A percentile compares a stretch with the other conserved stretches of the same genome.
Evolutionary conservation across 2,113 vertebrate genomes (phyloP).

Genomic region (Alexandromys fortis): DNA sequence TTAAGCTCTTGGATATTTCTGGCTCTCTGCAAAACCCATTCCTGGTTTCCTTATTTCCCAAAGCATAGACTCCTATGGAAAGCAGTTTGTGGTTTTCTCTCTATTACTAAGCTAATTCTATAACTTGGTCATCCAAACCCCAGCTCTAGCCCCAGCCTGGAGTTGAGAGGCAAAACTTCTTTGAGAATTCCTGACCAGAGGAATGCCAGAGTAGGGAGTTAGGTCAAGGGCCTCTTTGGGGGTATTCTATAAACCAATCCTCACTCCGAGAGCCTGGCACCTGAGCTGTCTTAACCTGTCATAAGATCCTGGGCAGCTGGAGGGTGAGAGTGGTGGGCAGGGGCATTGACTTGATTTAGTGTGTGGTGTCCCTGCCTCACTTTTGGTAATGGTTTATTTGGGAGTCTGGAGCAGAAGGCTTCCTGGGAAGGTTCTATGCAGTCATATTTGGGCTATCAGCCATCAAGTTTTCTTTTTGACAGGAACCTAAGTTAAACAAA

Average conservation of each 20-base stretch:
- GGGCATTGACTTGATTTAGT: background rate
- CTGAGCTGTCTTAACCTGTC: background rate
- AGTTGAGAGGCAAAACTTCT: constrained; percentile 34
- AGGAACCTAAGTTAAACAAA: constrained; percentile 78
- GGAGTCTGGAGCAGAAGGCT: constrained; percentile 56
- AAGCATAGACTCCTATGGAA: constrained; percentile 14
- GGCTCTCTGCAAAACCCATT: constrained; percentile 48
- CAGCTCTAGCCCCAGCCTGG: background rate
- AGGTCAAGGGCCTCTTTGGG: background rate
- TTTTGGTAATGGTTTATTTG: constrained; percentile 22
- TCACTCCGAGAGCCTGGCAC: background rate
- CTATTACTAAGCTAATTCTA: background rate
- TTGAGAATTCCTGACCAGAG: constrained; percentile 56
- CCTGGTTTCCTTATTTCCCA: constrained; percentile 18
- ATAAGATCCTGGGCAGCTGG: background rate
- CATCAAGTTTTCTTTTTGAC: constrained; percentile 77
- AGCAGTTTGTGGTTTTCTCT: constrained; percentile 26
- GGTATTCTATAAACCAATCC: background rate
- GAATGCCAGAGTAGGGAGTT: constrained; percentile 31
- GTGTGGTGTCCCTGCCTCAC: background rate
- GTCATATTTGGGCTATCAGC: constrained; percentile 79
- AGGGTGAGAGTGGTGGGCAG: background rate
- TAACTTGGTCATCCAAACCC: background rate
- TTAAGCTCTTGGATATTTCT: constrained; percentile 47
- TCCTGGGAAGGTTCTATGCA: constrained; percentile 71